Conservation (phyloP, 2,113 vertebrate genomes). For the Pluvianellus socialis region DNA sequence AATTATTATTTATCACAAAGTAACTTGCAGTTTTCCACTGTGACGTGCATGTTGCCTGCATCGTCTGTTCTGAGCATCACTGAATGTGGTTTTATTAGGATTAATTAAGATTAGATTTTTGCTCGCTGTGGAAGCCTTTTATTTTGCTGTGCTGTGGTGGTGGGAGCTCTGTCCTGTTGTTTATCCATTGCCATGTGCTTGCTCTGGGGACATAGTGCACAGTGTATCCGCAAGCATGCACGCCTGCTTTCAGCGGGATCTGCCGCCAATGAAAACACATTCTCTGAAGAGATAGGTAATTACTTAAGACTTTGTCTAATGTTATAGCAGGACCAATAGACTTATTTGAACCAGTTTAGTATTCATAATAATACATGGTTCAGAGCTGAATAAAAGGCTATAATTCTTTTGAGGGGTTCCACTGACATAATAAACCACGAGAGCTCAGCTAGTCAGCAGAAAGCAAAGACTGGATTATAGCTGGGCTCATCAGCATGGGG, state of each 20-base stretch:
- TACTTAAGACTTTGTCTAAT: constrained; percentile 66
- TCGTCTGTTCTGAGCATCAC: background rate
- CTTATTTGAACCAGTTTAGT: constrained; percentile 60
- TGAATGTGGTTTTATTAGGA: background rate
- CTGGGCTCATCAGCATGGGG: constrained; percentile 34
- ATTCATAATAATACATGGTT: constrained; percentile 73
- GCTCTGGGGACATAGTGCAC: background rate
- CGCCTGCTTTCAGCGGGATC: background rate
- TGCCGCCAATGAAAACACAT: constrained; percentile 59
- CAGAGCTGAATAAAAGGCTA: constrained; percentile 73
- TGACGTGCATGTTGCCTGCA: background rate
- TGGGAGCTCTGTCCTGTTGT: background rate
- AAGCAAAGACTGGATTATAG: constrained; percentile 62
- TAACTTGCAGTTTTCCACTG: background rate
- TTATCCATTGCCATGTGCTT: background rate
- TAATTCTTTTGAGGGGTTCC: constrained; percentile 79
- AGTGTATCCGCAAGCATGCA: background rate
- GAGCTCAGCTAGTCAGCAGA: constrained; percentile 73
- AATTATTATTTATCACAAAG: background rate
- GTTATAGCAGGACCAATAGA: constrained; percentile 54
- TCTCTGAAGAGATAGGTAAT: constrained; percentile 72
- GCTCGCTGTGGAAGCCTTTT: background rate
- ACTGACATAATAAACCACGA: constrained; percentile 76
- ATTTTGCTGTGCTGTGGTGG: background rate
- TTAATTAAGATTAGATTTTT: background rate